These are phyloP conservation scores for Drosophila mimetica DNA, from an alignment of 2,888 invertebrate species.

Conservation along the genomic window DNA sequence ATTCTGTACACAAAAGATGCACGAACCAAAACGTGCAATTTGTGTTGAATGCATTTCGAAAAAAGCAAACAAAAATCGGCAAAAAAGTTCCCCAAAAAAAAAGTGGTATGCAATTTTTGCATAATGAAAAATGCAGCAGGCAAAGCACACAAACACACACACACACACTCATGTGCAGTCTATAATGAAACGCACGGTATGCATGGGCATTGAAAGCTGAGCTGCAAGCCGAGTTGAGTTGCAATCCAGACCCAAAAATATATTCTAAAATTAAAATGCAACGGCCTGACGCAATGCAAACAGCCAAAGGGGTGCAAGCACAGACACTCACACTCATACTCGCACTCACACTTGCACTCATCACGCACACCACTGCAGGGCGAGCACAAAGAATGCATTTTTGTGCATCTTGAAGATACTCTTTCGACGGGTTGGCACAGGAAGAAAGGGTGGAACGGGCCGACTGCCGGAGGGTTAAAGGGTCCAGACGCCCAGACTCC, in stretches of 20 bases:
- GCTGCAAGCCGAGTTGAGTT: slow-evolving; percentile 62
- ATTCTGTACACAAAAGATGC: slow-evolving; percentile 76
- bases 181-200: slow-evolving; percentile 69
- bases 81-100: slow-evolving; percentile 58
- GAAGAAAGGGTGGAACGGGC: slow-evolving; percentile 17
- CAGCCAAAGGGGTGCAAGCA: slow-evolving; percentile 71
- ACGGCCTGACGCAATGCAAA: slow-evolving; percentile 73
- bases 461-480: slow-evolving; percentile 31
- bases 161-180: slow-evolving; percentile 9
- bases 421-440: slow-evolving; percentile 23
- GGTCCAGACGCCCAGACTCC: slow-evolving; percentile 18
- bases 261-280: slow-evolving; percentile 78
- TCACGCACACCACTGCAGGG: slow-evolving; percentile 41
- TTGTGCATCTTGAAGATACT: slow-evolving; percentile 73
- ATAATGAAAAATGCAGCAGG: slow-evolving; percentile 80
- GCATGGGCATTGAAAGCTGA: slow-evolving; percentile 73
- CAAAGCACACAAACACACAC: slow-evolving; percentile 43
- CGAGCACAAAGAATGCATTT: slow-evolving; percentile 74
- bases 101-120: slow-evolving; percentile 77
- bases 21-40: slow-evolving; percentile 75
- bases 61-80: slow-evolving; percentile 62
- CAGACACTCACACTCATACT: slow-evolving; percentile 19
- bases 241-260: slow-evolving; percentile 78
- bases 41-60: slow-evolving; percentile 76
- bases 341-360: slow-evolving; percentile 7